phyloP scores from a whole-genome alignment of 2,113 vertebrate genomes.

The Madoqua kirkii region DNA sequence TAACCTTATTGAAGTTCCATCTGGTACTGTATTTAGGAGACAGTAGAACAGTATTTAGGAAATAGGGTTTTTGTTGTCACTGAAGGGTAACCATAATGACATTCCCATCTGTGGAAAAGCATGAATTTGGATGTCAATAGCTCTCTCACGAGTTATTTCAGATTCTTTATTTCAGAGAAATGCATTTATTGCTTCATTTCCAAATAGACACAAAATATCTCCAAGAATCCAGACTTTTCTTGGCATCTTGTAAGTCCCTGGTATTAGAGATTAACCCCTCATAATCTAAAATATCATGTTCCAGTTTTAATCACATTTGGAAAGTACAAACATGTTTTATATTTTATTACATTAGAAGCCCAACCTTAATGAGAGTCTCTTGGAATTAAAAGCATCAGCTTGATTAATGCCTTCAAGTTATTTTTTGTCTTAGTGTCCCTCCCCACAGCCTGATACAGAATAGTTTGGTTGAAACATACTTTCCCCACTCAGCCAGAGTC shows the following conservation, averaged over 20 bases:
- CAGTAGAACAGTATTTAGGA: slow-evolving; percentile 43
- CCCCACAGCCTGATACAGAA: background rate
- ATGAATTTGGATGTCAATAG: slow-evolving; percentile 26
- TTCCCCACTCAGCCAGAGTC: background rate
- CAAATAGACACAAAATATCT: background rate
- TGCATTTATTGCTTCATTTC: slow-evolving; percentile 22
- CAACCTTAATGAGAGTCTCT: background rate
- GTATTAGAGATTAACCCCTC: background rate
- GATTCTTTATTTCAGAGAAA: slow-evolving; percentile 17
- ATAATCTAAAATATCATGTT: background rate
- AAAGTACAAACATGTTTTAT: background rate
- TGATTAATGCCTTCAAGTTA: background rate
- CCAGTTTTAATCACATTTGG: background rate
- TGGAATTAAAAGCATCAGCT: background rate
- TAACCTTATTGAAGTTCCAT: slow-evolving; percentile 47
- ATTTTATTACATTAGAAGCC: slow-evolving; percentile 18
- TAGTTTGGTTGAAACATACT: background rate
- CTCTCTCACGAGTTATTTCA: slow-evolving; percentile 30
- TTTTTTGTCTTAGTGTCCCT: background rate
- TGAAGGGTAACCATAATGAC: background rate
- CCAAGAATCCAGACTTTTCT: background rate
- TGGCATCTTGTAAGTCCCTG: background rate
- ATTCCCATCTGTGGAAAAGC: slow-evolving; percentile 43
- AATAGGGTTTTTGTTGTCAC: slow-evolving; percentile 3
- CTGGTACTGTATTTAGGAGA: slow-evolving; percentile 35